Conservation (phyloP, 2,113 vertebrate species). For the Tympanuchus pallidicinctus region DNA sequence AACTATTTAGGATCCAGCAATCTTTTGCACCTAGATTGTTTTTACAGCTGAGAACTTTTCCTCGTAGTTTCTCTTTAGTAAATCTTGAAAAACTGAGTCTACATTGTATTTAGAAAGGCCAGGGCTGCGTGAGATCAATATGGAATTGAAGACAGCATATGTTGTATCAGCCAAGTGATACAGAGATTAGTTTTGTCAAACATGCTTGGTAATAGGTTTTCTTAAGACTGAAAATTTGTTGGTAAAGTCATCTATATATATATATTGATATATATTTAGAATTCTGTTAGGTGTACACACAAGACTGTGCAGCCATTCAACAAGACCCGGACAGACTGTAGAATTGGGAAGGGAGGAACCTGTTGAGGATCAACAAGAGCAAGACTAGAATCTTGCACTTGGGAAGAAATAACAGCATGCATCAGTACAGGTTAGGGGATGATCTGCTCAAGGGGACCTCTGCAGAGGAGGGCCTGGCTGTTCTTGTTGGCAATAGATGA, state of each 20-base stretch:
- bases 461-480: no score
- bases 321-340: no score
- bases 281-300: neutral
- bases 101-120: neutral
- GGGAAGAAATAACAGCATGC: no score
- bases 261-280: neutral
- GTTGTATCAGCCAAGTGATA: neutral
- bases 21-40: conserved; percentile 9
- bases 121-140: neutral
- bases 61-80: neutral
- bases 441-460: no score
- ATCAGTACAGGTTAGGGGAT: no score
- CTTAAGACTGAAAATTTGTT: neutral
- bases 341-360: no score
- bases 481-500: no score
- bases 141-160: neutral
- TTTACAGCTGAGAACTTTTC: neutral
- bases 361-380: no score
- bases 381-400: no score
- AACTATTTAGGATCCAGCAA: neutral
- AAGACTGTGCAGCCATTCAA: no score
- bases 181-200: neutral
- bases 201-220: neutral
- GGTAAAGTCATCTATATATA: neutral
- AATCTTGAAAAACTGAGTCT: neutral